Conservation (phyloP, 2,113 vertebrate genomes). For the Platycercus adscitus region DNA sequence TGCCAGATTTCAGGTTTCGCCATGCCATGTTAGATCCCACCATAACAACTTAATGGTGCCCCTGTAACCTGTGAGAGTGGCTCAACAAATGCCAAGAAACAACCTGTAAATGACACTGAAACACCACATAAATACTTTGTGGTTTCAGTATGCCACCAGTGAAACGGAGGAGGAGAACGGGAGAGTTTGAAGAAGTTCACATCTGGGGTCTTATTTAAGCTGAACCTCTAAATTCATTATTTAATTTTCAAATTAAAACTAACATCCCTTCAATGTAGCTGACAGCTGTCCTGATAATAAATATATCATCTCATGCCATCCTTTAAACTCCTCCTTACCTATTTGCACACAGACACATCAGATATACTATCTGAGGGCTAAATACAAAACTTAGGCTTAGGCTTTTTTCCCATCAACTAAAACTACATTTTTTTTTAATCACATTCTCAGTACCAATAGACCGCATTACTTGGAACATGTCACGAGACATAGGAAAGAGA, state of each 20-base stretch:
- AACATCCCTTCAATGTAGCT: neutral
- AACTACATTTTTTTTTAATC: neutral
- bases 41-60: neutral
- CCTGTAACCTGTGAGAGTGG: neutral
- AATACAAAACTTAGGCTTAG: neutral
- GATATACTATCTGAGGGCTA: neutral
- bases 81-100: neutral
- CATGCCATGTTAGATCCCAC: neutral
- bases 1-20: neutral
- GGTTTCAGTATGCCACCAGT: neutral
- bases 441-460: neutral
- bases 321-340: neutral
- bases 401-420: neutral
- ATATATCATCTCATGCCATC: neutral
- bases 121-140: neutral
- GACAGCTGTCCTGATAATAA: neutral
- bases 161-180: neutral
- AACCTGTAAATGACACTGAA: neutral
- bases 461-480: fast-evolving
- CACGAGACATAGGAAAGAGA: neutral
- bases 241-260: neutral
- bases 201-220: neutral
- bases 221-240: neutral
- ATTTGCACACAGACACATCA: neutral
- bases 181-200: neutral